Conservation (phyloP, 2,888 invertebrate genomes). For the Ceramica pisi region DNA sequence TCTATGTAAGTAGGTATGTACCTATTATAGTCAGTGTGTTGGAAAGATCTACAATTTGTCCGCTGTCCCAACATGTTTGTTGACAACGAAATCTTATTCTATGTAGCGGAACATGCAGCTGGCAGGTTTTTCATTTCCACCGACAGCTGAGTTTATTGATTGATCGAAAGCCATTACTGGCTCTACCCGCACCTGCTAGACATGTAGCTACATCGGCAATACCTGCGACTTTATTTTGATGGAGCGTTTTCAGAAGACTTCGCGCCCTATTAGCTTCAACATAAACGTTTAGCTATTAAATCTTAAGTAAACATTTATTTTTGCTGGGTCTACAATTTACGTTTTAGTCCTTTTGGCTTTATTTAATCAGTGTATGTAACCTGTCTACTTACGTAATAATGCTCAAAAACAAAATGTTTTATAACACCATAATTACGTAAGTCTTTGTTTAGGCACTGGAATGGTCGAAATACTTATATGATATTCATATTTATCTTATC, state of each 20-base stretch:
- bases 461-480: neutral
- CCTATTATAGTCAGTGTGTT: neutral
- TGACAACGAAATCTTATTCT: neutral
- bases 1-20: neutral
- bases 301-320: slow-evolving; percentile 39
- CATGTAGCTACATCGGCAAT: slow-evolving; percentile 13
- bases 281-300: slow-evolving; percentile 37
- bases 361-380: slow-evolving; percentile 16
- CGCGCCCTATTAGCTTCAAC: slow-evolving; percentile 16
- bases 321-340: slow-evolving; percentile 16
- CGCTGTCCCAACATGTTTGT: neutral
- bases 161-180: slow-evolving; percentile 49
- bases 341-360: neutral
- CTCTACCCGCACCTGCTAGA: slow-evolving; percentile 24
- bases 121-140: slow-evolving; percentile 30
- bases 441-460: neutral
- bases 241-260: slow-evolving; percentile 29
- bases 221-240: slow-evolving; percentile 17
- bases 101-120: slow-evolving; percentile 17
- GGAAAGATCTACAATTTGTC: neutral
- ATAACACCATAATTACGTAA: neutral
- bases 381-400: slow-evolving; percentile 10
- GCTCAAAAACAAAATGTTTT: slow-evolving; percentile 8
- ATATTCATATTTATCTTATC: too few species aligned
- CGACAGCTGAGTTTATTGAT: slow-evolving; percentile 50